Percentiles rank a stretch among this genome's conserved stretches.
Conservation (phyloP, 2,888 invertebrate genomes). For the Rhimphoctona megacephalus region DNA sequence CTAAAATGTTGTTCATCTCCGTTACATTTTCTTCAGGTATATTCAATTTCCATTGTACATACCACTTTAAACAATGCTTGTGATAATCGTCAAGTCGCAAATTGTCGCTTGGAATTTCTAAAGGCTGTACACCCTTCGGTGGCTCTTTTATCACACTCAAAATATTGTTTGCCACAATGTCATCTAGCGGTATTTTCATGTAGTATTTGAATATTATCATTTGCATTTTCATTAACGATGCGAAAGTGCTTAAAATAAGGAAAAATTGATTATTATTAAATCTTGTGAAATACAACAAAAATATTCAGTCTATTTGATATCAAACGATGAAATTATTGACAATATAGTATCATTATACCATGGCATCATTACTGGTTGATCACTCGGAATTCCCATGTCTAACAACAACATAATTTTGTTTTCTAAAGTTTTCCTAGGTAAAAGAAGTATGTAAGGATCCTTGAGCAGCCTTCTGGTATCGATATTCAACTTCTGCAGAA, state of each 20-base stretch:
- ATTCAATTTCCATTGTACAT: conserved; percentile 84
- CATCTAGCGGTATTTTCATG: conserved; percentile 81
- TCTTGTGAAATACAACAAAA: neutral
- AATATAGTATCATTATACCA: conserved; percentile 66
- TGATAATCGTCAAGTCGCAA: conserved; percentile 80
- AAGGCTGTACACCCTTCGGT: conserved; percentile 50
- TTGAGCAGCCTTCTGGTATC: neutral
- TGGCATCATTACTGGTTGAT: conserved; percentile 58
- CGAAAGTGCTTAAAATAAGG: conserved; percentile 78
- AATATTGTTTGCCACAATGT: conserved; percentile 77
- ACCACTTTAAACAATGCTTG: conserved; percentile 78
- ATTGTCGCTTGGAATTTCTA: conserved; percentile 71
- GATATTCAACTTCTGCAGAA: conserved; percentile 65
- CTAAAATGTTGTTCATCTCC: conserved; percentile 81
- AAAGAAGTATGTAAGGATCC: conserved; percentile 51
- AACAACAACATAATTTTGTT: conserved; percentile 74
- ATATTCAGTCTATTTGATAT: conserved; percentile 72
- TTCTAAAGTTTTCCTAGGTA: conserved; percentile 61
- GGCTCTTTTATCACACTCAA: conserved; percentile 72
- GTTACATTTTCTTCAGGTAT: conserved; percentile 81
- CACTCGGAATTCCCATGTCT: conserved; percentile 74
- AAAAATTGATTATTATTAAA: conserved; percentile 8
- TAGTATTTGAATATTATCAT: conserved; percentile 83
- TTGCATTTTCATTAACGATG: conserved; percentile 79
- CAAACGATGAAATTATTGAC: conserved; percentile 5